Evolutionary conservation across 2,888 invertebrate species (phyloP), one percentile per base, ranked within the genome.

Genomic region (Chromoteleia sp.): DNA sequence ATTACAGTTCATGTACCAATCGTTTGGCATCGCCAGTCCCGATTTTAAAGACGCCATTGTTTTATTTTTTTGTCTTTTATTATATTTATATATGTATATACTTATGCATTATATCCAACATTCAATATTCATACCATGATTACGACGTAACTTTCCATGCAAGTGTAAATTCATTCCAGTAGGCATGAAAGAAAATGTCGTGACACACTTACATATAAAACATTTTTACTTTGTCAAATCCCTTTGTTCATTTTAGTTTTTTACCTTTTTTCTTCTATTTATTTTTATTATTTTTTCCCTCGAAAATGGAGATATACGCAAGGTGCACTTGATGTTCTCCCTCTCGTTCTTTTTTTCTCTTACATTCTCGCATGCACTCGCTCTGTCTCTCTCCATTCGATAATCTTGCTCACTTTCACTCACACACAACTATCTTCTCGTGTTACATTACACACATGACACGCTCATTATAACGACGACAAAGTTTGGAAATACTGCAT

Each of bases 61-160:
- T 73, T 41, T 71, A 29, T 54, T 30, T 50, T 17, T 48, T 45
- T 48, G 48, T 74, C 50, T 36, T 74, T 74, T 65, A 79, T 74
- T 56, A 70, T 71, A 59, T 73, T 74, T 78, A 80, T 82, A 81
- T 82, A 81, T 68, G 56, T 81, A 83, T 76, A 82, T 85, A 84
- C 84, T 86, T 85, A 85, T 84, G 77, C 85, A 85, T 84, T 86
- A 88, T 87, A 86, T 85, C 85, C 86, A 87, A 88, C 87, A 88
- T 86, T 87, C 87, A 87, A 87, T 88, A 88, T 87, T 86, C 86
- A 87, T 88, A 87, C 86, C n/a, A 84, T 86, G 76, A 85, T 85
- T 85, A 84, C 83, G 84, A 83, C 84, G 81, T 83, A 84, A 84
- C 81, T 84, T 85, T 84, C 84, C 82, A 85, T 86, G 85, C 85